Evolutionary conservation across 53 echinoderm and acorn worm species (phyloP).

Genomic region (Paracentrotus lividus): DNA sequence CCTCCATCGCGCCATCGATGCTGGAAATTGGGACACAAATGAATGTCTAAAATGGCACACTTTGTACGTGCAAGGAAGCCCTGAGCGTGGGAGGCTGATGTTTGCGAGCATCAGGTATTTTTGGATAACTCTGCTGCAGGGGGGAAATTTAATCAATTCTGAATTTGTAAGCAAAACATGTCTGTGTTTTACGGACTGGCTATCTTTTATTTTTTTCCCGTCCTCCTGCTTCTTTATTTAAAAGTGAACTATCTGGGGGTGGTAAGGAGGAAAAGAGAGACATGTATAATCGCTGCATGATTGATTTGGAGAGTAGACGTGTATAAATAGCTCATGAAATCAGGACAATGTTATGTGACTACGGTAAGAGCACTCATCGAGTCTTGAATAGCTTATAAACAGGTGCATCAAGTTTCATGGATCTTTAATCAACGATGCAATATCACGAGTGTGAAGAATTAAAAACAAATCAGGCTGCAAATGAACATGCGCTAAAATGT

Average conservation of each 20-base stretch:
- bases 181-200: conserved; percentile 39
- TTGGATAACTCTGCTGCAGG: conserved; percentile 39
- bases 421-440: neutral
- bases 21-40: conserved; percentile 40
- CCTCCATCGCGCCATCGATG: neutral
- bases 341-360: conserved; percentile 31
- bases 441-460: conserved; percentile 2
- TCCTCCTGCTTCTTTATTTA: neutral
- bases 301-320: conserved; percentile 29
- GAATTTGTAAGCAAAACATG: conserved; percentile 57
- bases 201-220: neutral
- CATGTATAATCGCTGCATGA: conserved; percentile 41
- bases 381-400: conserved; percentile 29
- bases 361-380: neutral
- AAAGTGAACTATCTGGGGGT: conserved; percentile 20
- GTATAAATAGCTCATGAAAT: conserved; percentile 33
- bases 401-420: conserved; percentile 33
- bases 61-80: conserved; percentile 21
- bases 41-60: conserved; percentile 22
- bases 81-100: conserved; percentile 50
- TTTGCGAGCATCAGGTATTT: conserved; percentile 41
- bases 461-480: conserved; percentile 3
- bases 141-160: conserved; percentile 57
- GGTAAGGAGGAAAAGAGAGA: conserved; percentile 20
- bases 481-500: neutral